Percentiles rank a stretch among this genome's conserved stretches.
Evolutionary conservation across 1,140 invertebrate genomes (phyloP).

Genomic region (Hylaeus volcanicus): DNA sequence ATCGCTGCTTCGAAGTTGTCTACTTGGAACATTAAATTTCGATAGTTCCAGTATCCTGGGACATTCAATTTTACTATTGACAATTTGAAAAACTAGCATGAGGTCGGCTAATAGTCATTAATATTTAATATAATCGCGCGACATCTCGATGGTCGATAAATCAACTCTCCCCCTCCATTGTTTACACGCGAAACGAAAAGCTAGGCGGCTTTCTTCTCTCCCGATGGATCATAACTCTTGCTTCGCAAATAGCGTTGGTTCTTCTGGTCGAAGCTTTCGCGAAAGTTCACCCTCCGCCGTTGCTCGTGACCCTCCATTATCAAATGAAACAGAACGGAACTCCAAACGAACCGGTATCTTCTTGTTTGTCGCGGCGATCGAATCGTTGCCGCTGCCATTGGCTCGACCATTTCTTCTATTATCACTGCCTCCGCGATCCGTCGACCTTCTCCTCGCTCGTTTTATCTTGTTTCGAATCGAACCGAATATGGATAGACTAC

Average conservation of each 20-base stretch:
- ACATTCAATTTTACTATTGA: too few relatives aligned
- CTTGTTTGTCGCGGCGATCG: conserved; percentile 9
- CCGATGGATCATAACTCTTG: conserved; percentile 22
- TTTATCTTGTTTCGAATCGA: not conserved
- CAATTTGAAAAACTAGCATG: too few relatives aligned
- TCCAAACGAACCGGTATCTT: conserved; percentile 22
- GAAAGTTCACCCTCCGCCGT: conserved; percentile 2
- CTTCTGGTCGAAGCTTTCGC: not conserved
- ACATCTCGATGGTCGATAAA: not conserved
- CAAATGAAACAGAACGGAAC: conserved; percentile 29
- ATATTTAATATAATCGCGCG: not conserved
- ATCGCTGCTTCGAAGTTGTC: too few relatives aligned
- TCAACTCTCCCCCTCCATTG: not conserved
- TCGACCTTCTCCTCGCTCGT: not conserved
- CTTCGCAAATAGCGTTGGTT: conserved; percentile 41
- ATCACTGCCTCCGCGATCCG: not conserved
- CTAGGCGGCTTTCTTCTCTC: not conserved
- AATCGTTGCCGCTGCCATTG: not conserved
- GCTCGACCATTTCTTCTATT: conserved; percentile 6
- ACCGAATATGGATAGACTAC: not conserved
- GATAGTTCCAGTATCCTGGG: too few relatives aligned
- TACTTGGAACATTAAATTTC: too few relatives aligned
- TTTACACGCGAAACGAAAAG: not conserved
- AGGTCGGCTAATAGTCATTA: not conserved
- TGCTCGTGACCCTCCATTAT: conserved; percentile 39